Base-by-base conservation (phyloP, 2,888 invertebrate species). In the Chironomus tentans region DNA sequence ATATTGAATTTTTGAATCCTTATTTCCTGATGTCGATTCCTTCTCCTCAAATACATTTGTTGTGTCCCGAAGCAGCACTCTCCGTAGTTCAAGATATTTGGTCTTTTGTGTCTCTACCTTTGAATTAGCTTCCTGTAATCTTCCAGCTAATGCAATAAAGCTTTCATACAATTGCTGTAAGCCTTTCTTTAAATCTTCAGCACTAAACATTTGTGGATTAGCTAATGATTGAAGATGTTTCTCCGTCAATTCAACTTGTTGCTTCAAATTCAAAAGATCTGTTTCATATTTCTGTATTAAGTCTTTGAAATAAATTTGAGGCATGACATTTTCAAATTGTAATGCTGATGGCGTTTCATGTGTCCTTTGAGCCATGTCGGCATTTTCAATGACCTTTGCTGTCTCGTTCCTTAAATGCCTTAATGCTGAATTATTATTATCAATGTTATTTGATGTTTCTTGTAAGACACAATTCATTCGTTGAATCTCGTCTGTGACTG, bases 91-190 rank as follows among this genome's bases (percentile, higher is more conserved):
- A n/a, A 94, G 84, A 81, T 92, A 95, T 78, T 92, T 91, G 77
- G 94, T 93, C 83, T 94, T 95, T 80, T 93, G 93, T 0, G 88
- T 87, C 81, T 94, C 92, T 0, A 80, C 84, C 80, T 88, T 88
- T 76, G 86, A 87, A 80, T 96, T 95, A 0, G 93, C 89, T 4
- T 91, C 90, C 80, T 95, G 94, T 50, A 95, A 84, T 56, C 93
- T 89, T 0, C 94, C 95, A n/a, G 95, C 95, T 77, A 96, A 83
- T 0, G 93, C 92, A 47, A 96, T 90, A 80, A 95, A 89, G 2
- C 93, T 92, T 82, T 94, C 94, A 82, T 95, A 93, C 80, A 95
- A 88, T 80, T 93, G 89, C 47, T 89, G 88, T 84, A 96, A 90
- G 18, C 94, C 91, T 76, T 90, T 84, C 10, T 92, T 89, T 77